A percentile compares a stretch with the other conserved stretches of the same genome.
Evolutionary conservation across 2,113 vertebrate species (phyloP).

Genomic region (Spea multiplicata): DNA sequence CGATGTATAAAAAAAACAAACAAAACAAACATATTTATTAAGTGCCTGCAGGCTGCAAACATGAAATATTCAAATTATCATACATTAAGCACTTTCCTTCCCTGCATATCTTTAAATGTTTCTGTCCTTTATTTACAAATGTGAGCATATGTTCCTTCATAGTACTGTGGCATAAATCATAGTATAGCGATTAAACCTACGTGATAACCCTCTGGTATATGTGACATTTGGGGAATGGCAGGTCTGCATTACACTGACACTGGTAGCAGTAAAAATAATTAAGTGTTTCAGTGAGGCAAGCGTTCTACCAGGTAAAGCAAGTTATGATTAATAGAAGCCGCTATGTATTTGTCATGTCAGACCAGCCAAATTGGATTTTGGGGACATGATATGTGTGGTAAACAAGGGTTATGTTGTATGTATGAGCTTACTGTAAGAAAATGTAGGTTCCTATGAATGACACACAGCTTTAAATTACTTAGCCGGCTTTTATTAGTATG

Average conservation of each 20-base stretch:
- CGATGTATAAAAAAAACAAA: background rate
- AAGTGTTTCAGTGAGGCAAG: slow-evolving; percentile 39
- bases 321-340: slow-evolving; percentile 44
- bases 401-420: slow-evolving; percentile 31
- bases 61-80: slow-evolving; percentile 16
- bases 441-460: slow-evolving; percentile 26
- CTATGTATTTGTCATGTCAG: slow-evolving; percentile 40
- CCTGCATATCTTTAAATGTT: slow-evolving; percentile 1
- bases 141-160: slow-evolving; percentile 11
- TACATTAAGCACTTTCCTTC: background rate
- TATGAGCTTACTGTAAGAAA: slow-evolving; percentile 9
- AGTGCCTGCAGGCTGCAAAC: background rate
- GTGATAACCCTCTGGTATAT: slow-evolving; percentile 28
- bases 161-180: slow-evolving; percentile 20
- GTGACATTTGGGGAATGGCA: slow-evolving; percentile 33
- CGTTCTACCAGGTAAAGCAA: slow-evolving; percentile 17
- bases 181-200: slow-evolving; percentile 13
- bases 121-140: slow-evolving; percentile 10
- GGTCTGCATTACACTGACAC: slow-evolving; percentile 40
- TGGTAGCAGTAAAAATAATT: slow-evolving; percentile 39
- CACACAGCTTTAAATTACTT: slow-evolving; percentile 10
- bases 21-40: slow-evolving; percentile 2
- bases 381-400: slow-evolving; percentile 37
- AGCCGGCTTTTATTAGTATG: slow-evolving; percentile 25
- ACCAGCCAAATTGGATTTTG: slow-evolving; percentile 40